phyloP scores from a whole-genome alignment of 53 echinoderm and acorn worm species.

The Glandiceps talaboti region DNA sequence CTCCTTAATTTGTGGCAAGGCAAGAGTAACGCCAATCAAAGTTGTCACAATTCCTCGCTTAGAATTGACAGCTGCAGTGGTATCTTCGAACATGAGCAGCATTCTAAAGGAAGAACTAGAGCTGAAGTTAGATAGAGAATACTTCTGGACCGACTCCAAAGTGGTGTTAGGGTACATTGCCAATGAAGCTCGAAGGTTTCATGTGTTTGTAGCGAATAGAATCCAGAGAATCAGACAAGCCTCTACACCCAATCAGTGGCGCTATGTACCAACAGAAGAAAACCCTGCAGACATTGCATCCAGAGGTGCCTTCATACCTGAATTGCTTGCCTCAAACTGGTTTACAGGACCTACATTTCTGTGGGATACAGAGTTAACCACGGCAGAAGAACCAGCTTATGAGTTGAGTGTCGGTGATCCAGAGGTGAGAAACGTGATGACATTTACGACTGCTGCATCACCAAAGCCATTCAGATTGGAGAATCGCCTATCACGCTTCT shows the following conservation, averaged over 20 bases:
- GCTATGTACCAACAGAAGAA: slow-evolving; percentile 10
- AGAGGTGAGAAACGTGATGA: background rate
- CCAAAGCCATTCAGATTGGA: background rate
- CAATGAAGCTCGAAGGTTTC: slow-evolving; percentile 30
- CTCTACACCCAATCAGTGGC: slow-evolving; percentile 25
- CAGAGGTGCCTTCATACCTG: slow-evolving; percentile 13
- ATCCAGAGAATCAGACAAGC: slow-evolving; percentile 25
- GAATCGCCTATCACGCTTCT: background rate
- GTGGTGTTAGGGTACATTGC: slow-evolving; percentile 31
- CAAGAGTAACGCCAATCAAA: slow-evolving; percentile 28
- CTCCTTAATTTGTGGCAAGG: slow-evolving; percentile 24
- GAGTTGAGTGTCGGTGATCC: background rate
- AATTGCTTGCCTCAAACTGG: slow-evolving; percentile 5
- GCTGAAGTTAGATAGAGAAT: slow-evolving; percentile 8
- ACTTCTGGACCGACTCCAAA: slow-evolving; percentile 39
- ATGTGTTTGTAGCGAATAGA: slow-evolving; percentile 39
- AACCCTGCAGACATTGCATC: slow-evolving; percentile 26
- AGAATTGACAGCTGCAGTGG: slow-evolving; percentile 31
- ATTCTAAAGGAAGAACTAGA: slow-evolving; percentile 20
- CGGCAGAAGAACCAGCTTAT: background rate
- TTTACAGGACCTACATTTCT: slow-evolving; percentile 20
- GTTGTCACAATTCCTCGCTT: slow-evolving; percentile 29
- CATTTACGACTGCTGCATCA: background rate
- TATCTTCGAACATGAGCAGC: slow-evolving; percentile 30
- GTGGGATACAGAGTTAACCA: slow-evolving; percentile 4